These are phyloP conservation scores for Novumbra hubbsi DNA, from an alignment of 2,797 vertebrate species.

Conservation along the genomic window DNA sequence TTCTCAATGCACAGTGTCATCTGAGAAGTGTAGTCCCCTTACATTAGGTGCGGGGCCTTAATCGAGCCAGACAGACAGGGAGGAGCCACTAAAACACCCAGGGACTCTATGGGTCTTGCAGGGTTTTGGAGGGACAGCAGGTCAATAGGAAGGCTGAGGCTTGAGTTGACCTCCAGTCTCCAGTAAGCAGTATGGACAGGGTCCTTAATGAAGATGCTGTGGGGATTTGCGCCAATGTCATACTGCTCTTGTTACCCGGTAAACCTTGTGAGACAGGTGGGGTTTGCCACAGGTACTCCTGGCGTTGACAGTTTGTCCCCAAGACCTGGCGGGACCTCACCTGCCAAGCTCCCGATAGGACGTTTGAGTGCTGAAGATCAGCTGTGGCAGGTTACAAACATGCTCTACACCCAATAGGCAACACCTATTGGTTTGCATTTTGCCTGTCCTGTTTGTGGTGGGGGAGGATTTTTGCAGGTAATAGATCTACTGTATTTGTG, in stretches of 20 bases:
- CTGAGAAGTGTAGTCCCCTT: background rate
- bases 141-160: constrained; percentile 1
- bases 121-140: background rate
- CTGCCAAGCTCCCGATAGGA: background rate
- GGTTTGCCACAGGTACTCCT: background rate
- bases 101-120: background rate
- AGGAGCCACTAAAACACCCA: constrained; percentile 1
- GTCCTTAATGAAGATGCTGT: constrained; percentile 19
- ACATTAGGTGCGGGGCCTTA: background rate
- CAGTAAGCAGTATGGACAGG: constrained; percentile 23
- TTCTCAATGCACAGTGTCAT: background rate
- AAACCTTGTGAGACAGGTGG: constrained; percentile 2
- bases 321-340: background rate
- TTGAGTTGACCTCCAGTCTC: constrained; percentile 10
- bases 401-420: background rate
- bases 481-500: background rate
- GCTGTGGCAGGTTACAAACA: background rate
- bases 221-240: constrained; percentile 23
- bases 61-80: constrained; percentile 15
- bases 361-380: background rate
- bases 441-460: background rate
- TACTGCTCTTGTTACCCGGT: constrained; percentile 8
- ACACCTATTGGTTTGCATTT: background rate
- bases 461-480: background rate
- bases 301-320: constrained; percentile 3